These are phyloP conservation scores for Calliphora vicina DNA, from an alignment of 1,140 invertebrate genomes.

Conservation along the genomic window DNA sequence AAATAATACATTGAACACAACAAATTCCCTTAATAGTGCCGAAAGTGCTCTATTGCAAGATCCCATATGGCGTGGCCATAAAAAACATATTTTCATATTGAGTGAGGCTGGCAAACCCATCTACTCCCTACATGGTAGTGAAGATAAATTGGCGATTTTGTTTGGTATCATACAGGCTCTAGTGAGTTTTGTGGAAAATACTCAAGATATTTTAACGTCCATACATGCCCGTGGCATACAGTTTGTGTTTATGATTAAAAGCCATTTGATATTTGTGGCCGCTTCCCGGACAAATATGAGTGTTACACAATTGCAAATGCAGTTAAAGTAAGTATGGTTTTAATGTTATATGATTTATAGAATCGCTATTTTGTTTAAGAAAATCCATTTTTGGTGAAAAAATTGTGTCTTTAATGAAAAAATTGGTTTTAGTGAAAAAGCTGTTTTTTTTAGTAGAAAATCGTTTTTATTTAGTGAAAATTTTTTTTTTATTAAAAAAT, in stretches of 20 bases:
- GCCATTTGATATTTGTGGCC: conserved; percentile 88
- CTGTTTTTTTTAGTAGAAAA: too few species aligned
- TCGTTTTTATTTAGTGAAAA: too few species aligned
- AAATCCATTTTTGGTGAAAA: too few species aligned
- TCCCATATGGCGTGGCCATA: conserved; percentile 79
- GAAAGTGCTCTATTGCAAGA: conserved; percentile 57
- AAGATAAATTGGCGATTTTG: conserved; percentile 91
- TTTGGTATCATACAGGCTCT: conserved; percentile 96
- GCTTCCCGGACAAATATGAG: conserved; percentile 86
- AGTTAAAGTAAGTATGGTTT: conserved; percentile 78
- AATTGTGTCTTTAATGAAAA: too few species aligned
- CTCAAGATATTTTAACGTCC: conserved; percentile 82
- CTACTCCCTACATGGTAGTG: conserved; percentile 93
- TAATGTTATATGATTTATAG: too few species aligned
- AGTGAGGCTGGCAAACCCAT: conserved; percentile 96
- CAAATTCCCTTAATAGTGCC: background rate
- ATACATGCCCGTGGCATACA: conserved; percentile 86
- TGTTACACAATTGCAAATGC: conserved; percentile 82
- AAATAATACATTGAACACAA: background rate
- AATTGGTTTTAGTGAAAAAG: too few species aligned
- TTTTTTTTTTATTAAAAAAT: too few species aligned
- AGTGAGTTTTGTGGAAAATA: conserved; percentile 88
- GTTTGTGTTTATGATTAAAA: conserved; percentile 88
- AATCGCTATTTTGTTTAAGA: too few species aligned
- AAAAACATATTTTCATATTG: conserved; percentile 93